Conservation (phyloP, 1,140 invertebrate species). For the Drosophila persimilis region DNA sequence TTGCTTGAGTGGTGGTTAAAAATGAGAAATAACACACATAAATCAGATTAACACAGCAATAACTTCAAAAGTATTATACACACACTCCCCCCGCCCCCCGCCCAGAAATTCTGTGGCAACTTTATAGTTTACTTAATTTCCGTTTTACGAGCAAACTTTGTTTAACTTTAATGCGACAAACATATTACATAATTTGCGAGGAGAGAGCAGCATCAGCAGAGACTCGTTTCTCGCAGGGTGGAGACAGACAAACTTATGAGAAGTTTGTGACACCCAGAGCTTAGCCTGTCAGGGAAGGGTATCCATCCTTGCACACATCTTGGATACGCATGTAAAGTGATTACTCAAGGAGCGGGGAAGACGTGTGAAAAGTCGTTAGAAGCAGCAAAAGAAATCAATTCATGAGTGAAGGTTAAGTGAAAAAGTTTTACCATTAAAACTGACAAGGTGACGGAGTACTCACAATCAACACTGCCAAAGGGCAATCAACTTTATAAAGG, state of each 20-base stretch:
- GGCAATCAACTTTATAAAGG: not conserved
- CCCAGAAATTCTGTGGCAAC: slow-evolving; percentile 6
- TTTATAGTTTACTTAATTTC: slow-evolving; percentile 41
- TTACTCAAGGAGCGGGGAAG: slow-evolving; percentile 58
- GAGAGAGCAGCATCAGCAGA: slow-evolving; percentile 14
- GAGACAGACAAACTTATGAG: slow-evolving; percentile 48
- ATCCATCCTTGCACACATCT: slow-evolving; percentile 46
- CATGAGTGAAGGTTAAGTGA: slow-evolving; percentile 74
- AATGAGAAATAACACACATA: not conserved
- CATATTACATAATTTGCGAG: slow-evolving; percentile 73
- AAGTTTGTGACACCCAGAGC: slow-evolving; percentile 64
- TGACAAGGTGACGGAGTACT: slow-evolving; percentile 49
- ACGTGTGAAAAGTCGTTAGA: slow-evolving; percentile 69
- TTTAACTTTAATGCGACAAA: slow-evolving; percentile 50
- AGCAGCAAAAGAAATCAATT: slow-evolving; percentile 65
- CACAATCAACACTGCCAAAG: not conserved
- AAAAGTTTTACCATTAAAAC: slow-evolving; percentile 73
- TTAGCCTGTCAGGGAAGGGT: slow-evolving; percentile 43
- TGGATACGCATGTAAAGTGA: slow-evolving; percentile 70
- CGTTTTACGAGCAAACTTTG: slow-evolving; percentile 42
- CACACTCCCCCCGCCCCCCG: no score
- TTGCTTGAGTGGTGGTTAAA: no score
- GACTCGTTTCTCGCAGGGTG: slow-evolving; percentile 19
- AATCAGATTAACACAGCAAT: slow-evolving; percentile 9
- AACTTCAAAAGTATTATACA: slow-evolving; percentile 18